Base-by-base conservation (phyloP, 2,888 invertebrate species). In the Gryllus longicercus region DNA sequence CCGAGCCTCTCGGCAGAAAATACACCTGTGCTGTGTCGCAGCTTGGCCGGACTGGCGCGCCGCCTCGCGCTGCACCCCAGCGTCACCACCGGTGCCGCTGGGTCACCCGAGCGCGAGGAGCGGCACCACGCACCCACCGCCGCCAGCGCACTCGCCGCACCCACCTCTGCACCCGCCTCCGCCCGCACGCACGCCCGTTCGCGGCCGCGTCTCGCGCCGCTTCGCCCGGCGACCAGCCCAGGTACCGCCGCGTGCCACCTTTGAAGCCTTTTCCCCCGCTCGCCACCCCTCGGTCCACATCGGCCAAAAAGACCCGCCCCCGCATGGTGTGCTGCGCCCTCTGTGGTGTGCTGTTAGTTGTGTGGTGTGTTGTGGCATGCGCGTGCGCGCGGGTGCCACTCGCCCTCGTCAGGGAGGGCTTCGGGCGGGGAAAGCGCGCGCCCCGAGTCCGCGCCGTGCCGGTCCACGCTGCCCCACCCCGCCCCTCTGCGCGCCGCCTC, bases 141-240 rank as follows among this genome's bases (percentile, higher is more conserved):
- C 63, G 63, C 63, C n/a, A 5, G 12, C 63, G 63, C 63, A 18
- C 16, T 63, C 63, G 14, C 63, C 63, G 63, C 63, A 63, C 63
- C n/a, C 63, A n/a, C 63, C 63, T 63, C 63, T 16, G 63, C 63
- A 63, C 63, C 63, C 63, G 63, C 38, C 38, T 38, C 63, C 63
- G 14, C 63, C 63, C 16, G 16, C 63, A 14, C 16, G 16, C 16
- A 14, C 16, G 16, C 14, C 63, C 16, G 16, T 5, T 5, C n/a
- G 63, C n/a, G 63, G n/a, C 63, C 63, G 63, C 63, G 63, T 63
- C 63, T n/a, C 63, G 63, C 63, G 63, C 63, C 63, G 63, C 63
- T 5, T 63, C 63, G 63, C 63, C 63, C 63, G 63, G 63, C 63
- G 63, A 63, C n/a, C 63, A 63, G 63, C 63, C 63, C 63, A 63